Conservation (phyloP, 2,888 invertebrate genomes). For the Chorisops tibialis region DNA sequence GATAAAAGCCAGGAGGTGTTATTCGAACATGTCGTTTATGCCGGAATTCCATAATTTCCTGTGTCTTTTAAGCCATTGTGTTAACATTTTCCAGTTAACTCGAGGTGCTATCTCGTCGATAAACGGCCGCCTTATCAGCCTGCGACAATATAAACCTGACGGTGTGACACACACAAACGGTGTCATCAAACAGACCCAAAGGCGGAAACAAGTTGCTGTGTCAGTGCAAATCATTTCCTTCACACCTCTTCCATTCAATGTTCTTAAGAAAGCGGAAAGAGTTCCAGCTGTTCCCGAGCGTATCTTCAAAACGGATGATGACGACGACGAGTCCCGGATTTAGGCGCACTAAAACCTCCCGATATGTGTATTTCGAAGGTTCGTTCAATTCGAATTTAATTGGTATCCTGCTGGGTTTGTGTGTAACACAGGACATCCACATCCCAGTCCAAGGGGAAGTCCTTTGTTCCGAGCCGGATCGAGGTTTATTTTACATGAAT, state of each 20-base stretch:
- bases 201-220: constrained; percentile 21
- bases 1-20: not conserved
- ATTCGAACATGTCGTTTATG: not conserved
- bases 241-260: constrained; percentile 16
- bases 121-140: not conserved
- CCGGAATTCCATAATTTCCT: constrained; percentile 8
- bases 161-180: not conserved
- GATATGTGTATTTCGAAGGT: constrained; percentile 11
- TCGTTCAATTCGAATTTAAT: constrained; percentile 28
- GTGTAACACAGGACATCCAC: constrained; percentile 22
- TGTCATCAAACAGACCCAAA: constrained; percentile 12
- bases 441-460: constrained; percentile 21
- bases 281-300: constrained; percentile 16
- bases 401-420: constrained; percentile 25
- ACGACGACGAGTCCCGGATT: not conserved
- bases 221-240: constrained; percentile 23
- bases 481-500: not conserved
- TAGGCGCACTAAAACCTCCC: not conserved
- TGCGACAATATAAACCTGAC: not conserved
- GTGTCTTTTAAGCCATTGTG: not conserved
- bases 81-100: not conserved
- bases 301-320: too few relatives aligned
- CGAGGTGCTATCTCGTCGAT: not conserved
- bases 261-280: not conserved
- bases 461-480: constrained; percentile 2